Evolutionary conservation across 35 echinoderm and acorn worm genomes (phyloP).

Genomic region (Apostichopus californicus): DNA sequence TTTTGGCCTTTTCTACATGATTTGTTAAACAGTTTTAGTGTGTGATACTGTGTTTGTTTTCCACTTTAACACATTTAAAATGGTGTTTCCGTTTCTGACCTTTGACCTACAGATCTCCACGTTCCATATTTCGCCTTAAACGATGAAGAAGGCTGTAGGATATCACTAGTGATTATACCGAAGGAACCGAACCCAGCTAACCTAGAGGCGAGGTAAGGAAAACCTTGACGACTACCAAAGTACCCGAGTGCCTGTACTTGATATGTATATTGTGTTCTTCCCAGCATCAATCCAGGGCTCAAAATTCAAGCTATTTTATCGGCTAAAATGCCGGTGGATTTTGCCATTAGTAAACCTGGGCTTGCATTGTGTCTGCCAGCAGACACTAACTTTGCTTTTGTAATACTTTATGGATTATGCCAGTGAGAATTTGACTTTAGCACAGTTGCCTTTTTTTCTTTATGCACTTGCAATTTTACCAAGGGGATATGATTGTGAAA

Average conservation of each 20-base stretch:
- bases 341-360: no score
- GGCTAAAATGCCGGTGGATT: background rate
- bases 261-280: background rate
- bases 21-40: no score
- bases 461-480: no score
- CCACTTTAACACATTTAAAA: no score
- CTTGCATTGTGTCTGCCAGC: no score
- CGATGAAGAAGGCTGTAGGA: background rate
- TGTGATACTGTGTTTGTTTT: background rate
- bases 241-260: background rate
- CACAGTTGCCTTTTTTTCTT: no score
- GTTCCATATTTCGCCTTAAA: slow-evolving; percentile 11
- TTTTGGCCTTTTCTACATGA: no score
- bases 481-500: no score
- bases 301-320: background rate
- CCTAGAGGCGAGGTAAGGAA: slow-evolving; percentile 11
- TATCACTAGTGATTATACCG: slow-evolving; percentile 3
- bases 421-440: no score
- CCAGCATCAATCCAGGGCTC: background rate
- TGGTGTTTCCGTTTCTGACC: background rate
- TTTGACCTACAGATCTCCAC: slow-evolving; percentile 33
- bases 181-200: slow-evolving; percentile 28
- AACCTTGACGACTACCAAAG: background rate
- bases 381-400: no score
- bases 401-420: no score